A percentile compares a stretch with the other conserved stretches of the same genome.
Evolutionary conservation across 2,797 vertebrate genomes (phyloP).

Genomic region (Ispidina picta): DNA sequence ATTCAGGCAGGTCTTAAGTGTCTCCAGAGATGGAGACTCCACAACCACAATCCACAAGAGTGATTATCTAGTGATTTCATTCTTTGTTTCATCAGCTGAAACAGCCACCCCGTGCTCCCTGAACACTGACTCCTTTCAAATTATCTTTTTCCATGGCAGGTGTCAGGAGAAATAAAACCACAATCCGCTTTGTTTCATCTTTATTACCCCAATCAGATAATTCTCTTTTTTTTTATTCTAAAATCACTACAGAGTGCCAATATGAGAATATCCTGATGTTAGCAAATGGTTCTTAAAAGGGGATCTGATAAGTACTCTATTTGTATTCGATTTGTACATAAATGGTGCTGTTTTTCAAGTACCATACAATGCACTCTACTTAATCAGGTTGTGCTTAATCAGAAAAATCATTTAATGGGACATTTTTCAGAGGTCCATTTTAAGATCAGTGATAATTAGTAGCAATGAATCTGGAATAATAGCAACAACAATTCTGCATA

Average conservation of each 20-base stretch:
- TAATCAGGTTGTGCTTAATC: constrained; percentile 59
- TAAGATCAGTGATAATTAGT: constrained; percentile 45
- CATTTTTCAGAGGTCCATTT: constrained; percentile 38
- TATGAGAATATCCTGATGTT: constrained; percentile 19
- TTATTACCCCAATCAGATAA: background rate
- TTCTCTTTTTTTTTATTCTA: background rate
- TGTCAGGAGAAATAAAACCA: constrained; percentile 17
- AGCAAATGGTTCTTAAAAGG: constrained; percentile 42
- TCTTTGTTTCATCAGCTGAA: constrained; percentile 22
- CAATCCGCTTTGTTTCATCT: background rate
- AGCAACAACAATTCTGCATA: background rate
- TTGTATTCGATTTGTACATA: constrained; percentile 20
- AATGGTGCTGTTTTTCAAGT: constrained; percentile 54
- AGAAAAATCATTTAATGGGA: constrained; percentile 59
- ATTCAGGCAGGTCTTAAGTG: too few species aligned
- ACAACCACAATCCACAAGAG: background rate
- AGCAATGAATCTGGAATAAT: constrained; percentile 28
- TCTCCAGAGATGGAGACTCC: too few species aligned
- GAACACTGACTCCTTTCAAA: background rate
- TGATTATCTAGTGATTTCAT: background rate
- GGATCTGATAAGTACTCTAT: constrained; percentile 29
- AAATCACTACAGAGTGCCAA: background rate
- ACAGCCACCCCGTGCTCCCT: background rate
- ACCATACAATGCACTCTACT: background rate
- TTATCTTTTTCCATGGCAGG: background rate